These are phyloP conservation scores for Amazona vittata DNA, from an alignment of 2,113 vertebrate species.

Conservation along the genomic window DNA sequence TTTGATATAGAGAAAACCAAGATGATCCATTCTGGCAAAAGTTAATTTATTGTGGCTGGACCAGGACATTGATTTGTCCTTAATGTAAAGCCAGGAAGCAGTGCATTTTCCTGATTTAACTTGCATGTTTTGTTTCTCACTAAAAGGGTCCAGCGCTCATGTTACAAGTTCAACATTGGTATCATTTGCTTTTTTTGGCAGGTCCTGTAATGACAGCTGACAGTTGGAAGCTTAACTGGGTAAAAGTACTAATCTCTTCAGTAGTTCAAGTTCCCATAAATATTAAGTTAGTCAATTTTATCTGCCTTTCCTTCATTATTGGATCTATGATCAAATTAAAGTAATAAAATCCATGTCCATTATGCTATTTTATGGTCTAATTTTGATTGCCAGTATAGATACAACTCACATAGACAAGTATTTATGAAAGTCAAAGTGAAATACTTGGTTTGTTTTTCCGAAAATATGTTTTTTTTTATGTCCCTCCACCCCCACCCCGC, in stretches of 20 bases:
- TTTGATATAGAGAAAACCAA: not conserved
- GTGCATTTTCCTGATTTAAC: constrained; percentile 32
- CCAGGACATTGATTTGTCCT: constrained; percentile 54
- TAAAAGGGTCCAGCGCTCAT: constrained; percentile 28
- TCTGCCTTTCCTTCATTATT: constrained; percentile 65
- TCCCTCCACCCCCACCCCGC: rapidly evolving
- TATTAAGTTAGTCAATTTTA: constrained; percentile 74
- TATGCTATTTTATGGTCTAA: constrained; percentile 65
- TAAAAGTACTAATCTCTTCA: constrained; percentile 71
- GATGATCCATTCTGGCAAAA: constrained; percentile 1
- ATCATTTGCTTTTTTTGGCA: constrained; percentile 64
- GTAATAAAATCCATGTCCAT: constrained; percentile 70
- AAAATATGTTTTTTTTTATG: not conserved
- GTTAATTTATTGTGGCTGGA: constrained; percentile 26
- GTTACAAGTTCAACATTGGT: constrained; percentile 55
- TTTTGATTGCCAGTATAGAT: constrained; percentile 65
- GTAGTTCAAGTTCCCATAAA: constrained; percentile 66
- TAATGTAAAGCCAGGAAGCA: constrained; percentile 55
- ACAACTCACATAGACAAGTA: not conserved
- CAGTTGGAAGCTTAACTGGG: constrained; percentile 64
- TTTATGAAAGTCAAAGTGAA: constrained; percentile 40
- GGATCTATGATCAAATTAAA: constrained; percentile 68
- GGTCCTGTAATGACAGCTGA: constrained; percentile 58
- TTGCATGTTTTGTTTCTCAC: constrained; percentile 48
- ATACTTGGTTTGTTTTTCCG: constrained; percentile 14